These are phyloP conservation scores for Leptopilina boulardi DNA, from an alignment of 1,140 invertebrate species.

Conservation along the genomic window DNA sequence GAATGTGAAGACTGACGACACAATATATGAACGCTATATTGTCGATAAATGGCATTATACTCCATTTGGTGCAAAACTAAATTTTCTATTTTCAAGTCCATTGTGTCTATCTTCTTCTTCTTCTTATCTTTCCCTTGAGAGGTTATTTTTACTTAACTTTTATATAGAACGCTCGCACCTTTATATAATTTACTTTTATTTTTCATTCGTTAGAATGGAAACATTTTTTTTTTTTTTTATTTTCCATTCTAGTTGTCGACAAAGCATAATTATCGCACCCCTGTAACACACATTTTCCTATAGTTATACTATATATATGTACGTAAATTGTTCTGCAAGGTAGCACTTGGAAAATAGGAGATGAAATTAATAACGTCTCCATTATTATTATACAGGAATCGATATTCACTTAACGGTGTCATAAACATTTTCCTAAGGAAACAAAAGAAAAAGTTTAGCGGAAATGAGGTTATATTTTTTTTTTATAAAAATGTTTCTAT, in stretches of 20 bases:
- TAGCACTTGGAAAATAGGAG: constrained; percentile 10
- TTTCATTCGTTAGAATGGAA: not conserved
- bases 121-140: not conserved
- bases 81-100: not conserved
- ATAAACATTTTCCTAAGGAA: not conserved
- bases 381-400: not conserved
- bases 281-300: constrained; percentile 16
- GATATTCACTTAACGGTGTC: constrained; percentile 11
- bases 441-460: constrained; percentile 10
- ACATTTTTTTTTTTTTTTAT: not conserved
- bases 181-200: not conserved
- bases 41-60: constrained; percentile 44
- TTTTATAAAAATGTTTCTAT: not conserved
- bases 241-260: constrained; percentile 19
- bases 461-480: not conserved
- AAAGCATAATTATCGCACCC: constrained; percentile 22
- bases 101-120: not conserved
- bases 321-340: constrained; percentile 10
- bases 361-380: constrained; percentile 13
- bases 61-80: not conserved
- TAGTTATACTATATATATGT: no score
- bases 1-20: constrained; percentile 17
- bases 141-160: constrained; percentile 6
- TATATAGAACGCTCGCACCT: not conserved
- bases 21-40: no score